A percentile compares a stretch with the other conserved stretches of the same genome.
Evolutionary conservation across 2,113 vertebrate species (phyloP).

Genomic region (Podarcis raffonei): DNA sequence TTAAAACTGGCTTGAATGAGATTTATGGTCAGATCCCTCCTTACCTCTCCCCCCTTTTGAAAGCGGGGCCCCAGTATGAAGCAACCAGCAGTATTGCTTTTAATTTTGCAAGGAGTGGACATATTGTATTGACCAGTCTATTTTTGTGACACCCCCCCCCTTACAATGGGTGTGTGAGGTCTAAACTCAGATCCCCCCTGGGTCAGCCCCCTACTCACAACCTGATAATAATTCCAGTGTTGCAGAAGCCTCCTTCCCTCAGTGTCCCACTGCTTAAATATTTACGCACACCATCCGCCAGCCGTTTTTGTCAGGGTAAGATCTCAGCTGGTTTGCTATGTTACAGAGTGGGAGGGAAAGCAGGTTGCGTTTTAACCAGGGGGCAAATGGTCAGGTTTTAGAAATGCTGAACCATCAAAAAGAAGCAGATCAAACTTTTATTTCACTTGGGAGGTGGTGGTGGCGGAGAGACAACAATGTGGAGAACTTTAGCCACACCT

Average conservation of each 20-base stretch:
- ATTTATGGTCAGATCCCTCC: not conserved
- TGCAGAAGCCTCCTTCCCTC: not conserved
- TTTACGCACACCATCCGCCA: slow-evolving; percentile 38
- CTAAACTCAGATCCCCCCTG: not conserved
- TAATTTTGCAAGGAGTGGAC: not conserved
- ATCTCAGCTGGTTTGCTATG: slow-evolving; percentile 17
- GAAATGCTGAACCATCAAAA: slow-evolving; percentile 66
- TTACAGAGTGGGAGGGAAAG: slow-evolving; percentile 22
- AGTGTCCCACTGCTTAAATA: slow-evolving; percentile 37
- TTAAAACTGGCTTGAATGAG: not conserved
- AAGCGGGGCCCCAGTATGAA: not conserved
- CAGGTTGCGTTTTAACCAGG: slow-evolving; percentile 67
- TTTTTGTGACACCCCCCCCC: not conserved
- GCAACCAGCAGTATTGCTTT: not conserved
- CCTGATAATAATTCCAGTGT: not conserved
- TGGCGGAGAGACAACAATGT: not conserved
- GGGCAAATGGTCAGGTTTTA: slow-evolving; percentile 58
- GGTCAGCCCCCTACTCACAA: not conserved
- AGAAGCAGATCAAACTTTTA: slow-evolving; percentile 36
- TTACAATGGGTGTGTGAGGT: not conserved
- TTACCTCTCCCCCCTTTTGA: not conserved
- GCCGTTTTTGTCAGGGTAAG: not conserved
- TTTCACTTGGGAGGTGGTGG: slow-evolving; percentile 45
- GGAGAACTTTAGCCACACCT: slow-evolving; percentile 20
- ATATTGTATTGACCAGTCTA: not conserved